Base-by-base conservation (phyloP, 2,113 vertebrate species). In the Apteryx mantelli region DNA sequence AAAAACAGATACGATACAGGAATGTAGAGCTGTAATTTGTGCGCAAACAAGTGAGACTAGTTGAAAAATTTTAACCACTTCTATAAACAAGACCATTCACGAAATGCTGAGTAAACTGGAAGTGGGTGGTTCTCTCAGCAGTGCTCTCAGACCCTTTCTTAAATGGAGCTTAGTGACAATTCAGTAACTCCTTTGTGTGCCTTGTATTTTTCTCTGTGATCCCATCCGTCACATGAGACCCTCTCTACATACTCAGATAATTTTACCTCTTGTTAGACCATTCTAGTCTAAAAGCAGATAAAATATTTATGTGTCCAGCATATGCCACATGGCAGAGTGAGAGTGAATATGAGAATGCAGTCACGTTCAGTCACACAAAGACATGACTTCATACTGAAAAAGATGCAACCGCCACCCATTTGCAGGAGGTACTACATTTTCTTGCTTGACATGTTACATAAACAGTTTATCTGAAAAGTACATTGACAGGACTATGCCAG, bases 181-280 rank as follows among this genome's bases (percentile, higher is more conserved):
- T 91, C 84, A 92, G 53, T 74, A 86, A 38, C 11, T 93, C 30
- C 34, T 95, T 95, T 95, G 70, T 92, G 24, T 61, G 34, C 24
- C 11, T 93, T 93, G 78, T 78, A 58, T 78, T 82, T 80, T 73
- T 91, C 88, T 95, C 86, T 89, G 55, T 82, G 58, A 95, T 42
- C 12, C 44, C 44, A 94, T 91, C 63, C 66, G 24, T 94, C 86
- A 92, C 86, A 92, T 78, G 85, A 95, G 93, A 77, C 40, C 24
- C 63, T 77, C 58, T 77, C 66, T 53, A 6, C 32, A 25, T 85
- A 77, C 44, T 89, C 91, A 69, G 69, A 82, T 80, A 86, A 50
- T 28, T 50, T 40, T 89, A 63, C 30, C 26, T 76, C 63, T 87
- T 84, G 36, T 55, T 56, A 68, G 77, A 82, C 64, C n/a, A 50